A percentile compares a stretch with the other conserved stretches of the same genome.
Conservation (phyloP, 2,113 vertebrate species). For the Myrmecobius fasciatus region DNA sequence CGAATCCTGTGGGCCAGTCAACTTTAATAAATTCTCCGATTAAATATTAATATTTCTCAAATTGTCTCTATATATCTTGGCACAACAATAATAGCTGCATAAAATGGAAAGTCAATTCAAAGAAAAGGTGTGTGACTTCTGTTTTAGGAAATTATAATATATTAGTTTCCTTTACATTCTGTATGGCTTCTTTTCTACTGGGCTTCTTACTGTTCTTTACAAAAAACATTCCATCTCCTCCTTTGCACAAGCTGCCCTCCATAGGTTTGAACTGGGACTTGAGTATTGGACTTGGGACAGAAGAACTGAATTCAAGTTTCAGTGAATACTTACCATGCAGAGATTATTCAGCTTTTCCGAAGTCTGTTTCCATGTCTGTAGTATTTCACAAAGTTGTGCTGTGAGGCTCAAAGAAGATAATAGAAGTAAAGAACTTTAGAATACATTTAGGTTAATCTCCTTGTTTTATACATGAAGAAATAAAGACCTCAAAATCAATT, state of each 20-base stretch:
- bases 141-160: background rate
- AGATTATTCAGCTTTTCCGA: background rate
- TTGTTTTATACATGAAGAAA: background rate
- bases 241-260: background rate
- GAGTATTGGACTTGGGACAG: background rate
- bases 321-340: background rate
- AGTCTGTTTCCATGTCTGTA: background rate
- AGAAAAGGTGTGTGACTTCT: background rate
- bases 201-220: background rate
- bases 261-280: background rate
- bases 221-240: background rate
- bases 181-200: background rate
- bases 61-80: too few species aligned
- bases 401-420: background rate
- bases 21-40: too few species aligned
- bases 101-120: background rate
- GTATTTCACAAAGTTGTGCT: background rate
- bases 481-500: background rate
- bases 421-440: background rate
- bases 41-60: too few species aligned
- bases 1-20: too few species aligned
- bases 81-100: background rate
- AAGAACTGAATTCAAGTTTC: background rate
- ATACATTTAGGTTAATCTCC: background rate
- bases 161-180: background rate